Base-by-base conservation (phyloP, 2,888 invertebrate species). In the Eupithecia pulchellata region DNA sequence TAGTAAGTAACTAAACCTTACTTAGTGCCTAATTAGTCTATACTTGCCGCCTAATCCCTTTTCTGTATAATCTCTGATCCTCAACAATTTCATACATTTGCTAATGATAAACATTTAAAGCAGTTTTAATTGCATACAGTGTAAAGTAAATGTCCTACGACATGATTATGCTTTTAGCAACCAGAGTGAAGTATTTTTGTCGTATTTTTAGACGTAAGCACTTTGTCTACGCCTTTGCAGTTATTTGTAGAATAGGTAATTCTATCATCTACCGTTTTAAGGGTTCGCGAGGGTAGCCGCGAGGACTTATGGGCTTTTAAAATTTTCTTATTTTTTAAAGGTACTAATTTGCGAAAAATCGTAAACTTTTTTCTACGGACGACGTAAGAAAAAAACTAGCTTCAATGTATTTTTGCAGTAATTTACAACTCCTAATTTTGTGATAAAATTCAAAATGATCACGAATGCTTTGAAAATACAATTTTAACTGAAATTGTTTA, bases 71-170 rank as follows among this genome's bases (percentile, higher is more conserved):
- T 64, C 68, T 52, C 32, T 68, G 67, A 66, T 70, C 25, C 47
- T 52, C 61, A 73, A 69, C 52, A 66, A 67, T 71, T 67, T 71
- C 68, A 69, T 73, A 68, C 60, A 72, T 75, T 73, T 73, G 58
- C 71, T 68, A 74, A 70, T 70, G 73, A 77, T 76, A 75, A 73
- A 75, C 73, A 73, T 76, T 76, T 75, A 71, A 77, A 73, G 71
- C 69, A 70, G 67, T 73, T 72, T 75, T 76, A 76, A 78, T 76
- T 78, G 75, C 73, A 36, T 55, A 36, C 73, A 64, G 67, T 72
- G 71, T 69, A 71, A 68, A 73, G 67, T 69, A 67, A 47, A 71
- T 66, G 68, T 68, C 30, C 52, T 60, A 65, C 65, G 66, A 78
- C 75, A 76, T 34, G 71, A 76, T 74, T 75, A 74, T 72, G 75